phyloP scores from a whole-genome alignment of 2,888 invertebrate species.

The Parnassius mnemosyne region DNA sequence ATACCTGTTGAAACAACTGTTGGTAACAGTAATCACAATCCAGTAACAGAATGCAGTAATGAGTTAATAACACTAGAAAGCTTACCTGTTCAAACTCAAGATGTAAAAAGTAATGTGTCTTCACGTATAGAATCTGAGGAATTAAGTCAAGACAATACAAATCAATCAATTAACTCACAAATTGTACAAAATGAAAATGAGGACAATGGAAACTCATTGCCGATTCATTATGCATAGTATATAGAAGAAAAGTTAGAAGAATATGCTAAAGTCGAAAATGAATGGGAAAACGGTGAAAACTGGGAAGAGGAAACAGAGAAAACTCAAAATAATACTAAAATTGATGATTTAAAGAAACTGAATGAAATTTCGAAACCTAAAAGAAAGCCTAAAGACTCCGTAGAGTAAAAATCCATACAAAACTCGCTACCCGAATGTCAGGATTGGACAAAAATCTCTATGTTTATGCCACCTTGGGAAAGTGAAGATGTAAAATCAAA shows the following conservation, averaged over 20 bases:
- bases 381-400: constrained; percentile 33
- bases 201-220: constrained; percentile 24
- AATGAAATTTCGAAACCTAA: constrained; percentile 49
- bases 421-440: constrained; percentile 42
- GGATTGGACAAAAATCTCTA: constrained; percentile 59
- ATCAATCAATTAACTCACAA: constrained; percentile 6
- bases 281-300: constrained; percentile 64
- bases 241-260: constrained; percentile 53
- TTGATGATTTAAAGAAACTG: constrained; percentile 19
- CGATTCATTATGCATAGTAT: constrained; percentile 37
- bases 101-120: neutral
- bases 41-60: neutral
- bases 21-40: neutral
- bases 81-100: constrained; percentile 1
- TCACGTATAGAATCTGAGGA: constrained; percentile 1
- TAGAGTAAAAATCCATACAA: constrained; percentile 28
- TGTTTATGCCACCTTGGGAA: constrained; percentile 55
- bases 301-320: constrained; percentile 48
- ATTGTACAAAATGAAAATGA: constrained; percentile 7
- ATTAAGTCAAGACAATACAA: constrained; percentile 7
- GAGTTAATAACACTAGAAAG: neutral
- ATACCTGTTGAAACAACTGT: neutral
- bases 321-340: constrained; percentile 13
- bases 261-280: constrained; percentile 54
- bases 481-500: constrained; percentile 27